Conservation (phyloP, 2,113 vertebrate species). For the Ochotona princeps region DNA sequence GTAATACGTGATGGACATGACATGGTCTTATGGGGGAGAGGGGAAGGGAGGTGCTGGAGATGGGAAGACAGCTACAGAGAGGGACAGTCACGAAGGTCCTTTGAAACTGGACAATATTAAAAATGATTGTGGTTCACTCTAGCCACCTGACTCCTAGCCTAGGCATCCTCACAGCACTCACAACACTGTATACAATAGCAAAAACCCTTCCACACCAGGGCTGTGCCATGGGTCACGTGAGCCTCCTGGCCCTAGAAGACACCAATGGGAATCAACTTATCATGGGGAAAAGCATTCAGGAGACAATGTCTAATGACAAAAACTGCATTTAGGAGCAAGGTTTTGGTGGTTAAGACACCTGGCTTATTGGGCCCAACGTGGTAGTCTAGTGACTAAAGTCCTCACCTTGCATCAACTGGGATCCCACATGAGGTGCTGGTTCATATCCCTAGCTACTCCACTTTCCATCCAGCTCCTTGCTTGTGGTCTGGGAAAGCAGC, state of each 20-base stretch:
- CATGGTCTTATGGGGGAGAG: not conserved
- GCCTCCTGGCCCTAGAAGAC: not conserved
- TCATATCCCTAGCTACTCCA: too few relatives aligned
- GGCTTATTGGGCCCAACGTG: too few relatives aligned
- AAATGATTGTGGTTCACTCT: not conserved
- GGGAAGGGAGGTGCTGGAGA: not conserved
- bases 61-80: too few relatives aligned
- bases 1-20: not conserved
- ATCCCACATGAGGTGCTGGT: too few relatives aligned
- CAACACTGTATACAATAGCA: not conserved
- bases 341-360: too few relatives aligned
- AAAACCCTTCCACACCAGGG: not conserved
- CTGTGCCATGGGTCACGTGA: not conserved
- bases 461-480: too few relatives aligned
- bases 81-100: too few relatives aligned
- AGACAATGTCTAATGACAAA: not conserved
- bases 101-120: too few relatives aligned
- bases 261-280: not conserved
- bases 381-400: too few relatives aligned
- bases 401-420: too few relatives aligned
- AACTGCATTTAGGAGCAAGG: not conserved
- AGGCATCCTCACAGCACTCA: not conserved
- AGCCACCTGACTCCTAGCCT: not conserved
- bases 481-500: too few relatives aligned
- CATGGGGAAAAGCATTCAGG: not conserved